A percentile compares a stretch with the other conserved stretches of the same genome.
phyloP scores from a whole-genome alignment of 2,113 vertebrate genomes.

The Bubo blakistoni region DNA sequence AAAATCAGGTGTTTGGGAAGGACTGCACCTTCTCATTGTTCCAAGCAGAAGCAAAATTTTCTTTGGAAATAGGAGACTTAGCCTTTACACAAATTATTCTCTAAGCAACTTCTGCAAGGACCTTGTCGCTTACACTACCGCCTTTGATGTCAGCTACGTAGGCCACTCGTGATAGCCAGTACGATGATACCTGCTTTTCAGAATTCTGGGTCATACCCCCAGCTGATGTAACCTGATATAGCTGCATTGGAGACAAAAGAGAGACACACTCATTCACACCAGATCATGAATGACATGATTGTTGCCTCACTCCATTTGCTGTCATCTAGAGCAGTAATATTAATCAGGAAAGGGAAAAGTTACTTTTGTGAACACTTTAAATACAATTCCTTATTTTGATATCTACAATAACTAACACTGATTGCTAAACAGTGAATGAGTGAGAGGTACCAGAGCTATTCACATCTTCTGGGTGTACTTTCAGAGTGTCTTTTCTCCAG shows the following conservation, averaged over 20 bases:
- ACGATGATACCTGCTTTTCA: neutral
- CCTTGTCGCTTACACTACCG: neutral
- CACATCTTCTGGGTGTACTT: neutral
- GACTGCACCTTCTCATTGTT: neutral
- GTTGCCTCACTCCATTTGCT: neutral
- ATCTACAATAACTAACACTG: neutral
- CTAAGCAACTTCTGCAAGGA: neutral
- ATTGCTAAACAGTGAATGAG: neutral
- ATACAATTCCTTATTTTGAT: neutral
- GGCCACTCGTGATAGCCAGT: neutral
- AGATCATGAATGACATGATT: neutral
- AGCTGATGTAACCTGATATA: neutral
- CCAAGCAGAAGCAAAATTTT: neutral
- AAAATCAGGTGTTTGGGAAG: neutral
- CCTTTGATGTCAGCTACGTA: neutral
- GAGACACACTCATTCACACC: neutral
- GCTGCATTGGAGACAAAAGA: neutral
- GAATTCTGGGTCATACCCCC: neutral
- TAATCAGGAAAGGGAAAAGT: neutral
- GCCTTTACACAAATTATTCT: neutral
- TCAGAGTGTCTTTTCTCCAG: neutral
- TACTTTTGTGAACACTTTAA: neutral
- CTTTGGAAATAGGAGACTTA: neutral
- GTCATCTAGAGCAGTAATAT: neutral
- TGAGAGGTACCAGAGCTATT: neutral